These are phyloP conservation scores for Mesitornis unicolor DNA, from an alignment of 2,113 vertebrate genomes.

Conservation along the genomic window DNA sequence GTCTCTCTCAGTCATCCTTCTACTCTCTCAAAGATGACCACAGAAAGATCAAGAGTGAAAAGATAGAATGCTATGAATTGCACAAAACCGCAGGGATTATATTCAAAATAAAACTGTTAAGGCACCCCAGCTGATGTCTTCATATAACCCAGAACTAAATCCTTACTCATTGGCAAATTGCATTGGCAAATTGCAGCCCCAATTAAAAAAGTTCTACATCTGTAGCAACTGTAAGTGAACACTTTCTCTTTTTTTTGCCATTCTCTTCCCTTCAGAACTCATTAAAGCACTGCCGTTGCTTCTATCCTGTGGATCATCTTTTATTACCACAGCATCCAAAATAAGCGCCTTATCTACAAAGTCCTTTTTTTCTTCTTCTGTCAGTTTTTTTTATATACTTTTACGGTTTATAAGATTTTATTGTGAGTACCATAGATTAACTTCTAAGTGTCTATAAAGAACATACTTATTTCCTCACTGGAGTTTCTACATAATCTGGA, in stretches of 20 bases:
- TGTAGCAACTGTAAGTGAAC: not conserved
- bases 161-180: not conserved
- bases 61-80: not conserved
- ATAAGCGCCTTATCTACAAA: not conserved
- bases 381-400: not conserved
- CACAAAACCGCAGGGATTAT: not conserved
- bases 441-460: not conserved
- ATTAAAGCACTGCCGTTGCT: not conserved
- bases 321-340: not conserved
- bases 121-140: not conserved
- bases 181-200: not conserved
- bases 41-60: not conserved
- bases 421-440: not conserved
- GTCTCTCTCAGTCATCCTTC: not conserved
- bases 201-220: not conserved
- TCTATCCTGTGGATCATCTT: not conserved
- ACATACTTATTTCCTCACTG: not conserved
- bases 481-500: not conserved
- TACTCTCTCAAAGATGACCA: not conserved
- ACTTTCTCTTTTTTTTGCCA: not conserved
- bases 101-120: not conserved
- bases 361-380: not conserved
- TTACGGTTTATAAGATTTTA: not conserved
- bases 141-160: not conserved
- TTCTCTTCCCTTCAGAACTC: not conserved